phyloP scores from a whole-genome alignment of 2,888 invertebrate genomes.

The Torymus tubicola region DNA sequence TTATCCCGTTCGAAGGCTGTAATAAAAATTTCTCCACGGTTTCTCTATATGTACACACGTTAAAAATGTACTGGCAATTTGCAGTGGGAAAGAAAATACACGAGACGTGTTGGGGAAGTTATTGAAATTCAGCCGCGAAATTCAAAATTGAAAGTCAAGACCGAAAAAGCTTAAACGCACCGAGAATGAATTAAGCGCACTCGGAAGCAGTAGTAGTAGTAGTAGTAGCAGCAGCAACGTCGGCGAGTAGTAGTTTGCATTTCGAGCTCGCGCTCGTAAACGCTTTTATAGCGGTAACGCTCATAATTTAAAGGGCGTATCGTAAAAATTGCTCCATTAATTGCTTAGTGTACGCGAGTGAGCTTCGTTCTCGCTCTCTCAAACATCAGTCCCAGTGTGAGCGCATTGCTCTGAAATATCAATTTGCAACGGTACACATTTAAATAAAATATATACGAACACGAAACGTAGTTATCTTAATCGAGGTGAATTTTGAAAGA shows the following conservation, averaged over 20 bases:
- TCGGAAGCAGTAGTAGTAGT: too few species aligned
- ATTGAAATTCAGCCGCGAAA: not conserved
- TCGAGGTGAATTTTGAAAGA: too few species aligned
- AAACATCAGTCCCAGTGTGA: too few species aligned
- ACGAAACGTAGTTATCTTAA: too few species aligned
- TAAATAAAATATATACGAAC: too few species aligned
- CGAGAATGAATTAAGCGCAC: constrained; percentile 14
- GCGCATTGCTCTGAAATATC: constrained; percentile 10
- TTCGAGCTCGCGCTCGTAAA: constrained; percentile 36
- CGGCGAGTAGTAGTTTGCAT: constrained; percentile 15
- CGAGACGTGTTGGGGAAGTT: too few species aligned
- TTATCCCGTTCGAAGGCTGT: too few species aligned
- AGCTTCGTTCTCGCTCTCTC: not conserved
- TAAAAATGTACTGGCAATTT: too few species aligned
- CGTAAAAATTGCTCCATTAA: constrained; percentile 38
- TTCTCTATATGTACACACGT: too few species aligned
- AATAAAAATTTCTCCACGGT: too few species aligned
- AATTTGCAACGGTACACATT: constrained; percentile 5
- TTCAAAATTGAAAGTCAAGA: constrained; percentile 20
- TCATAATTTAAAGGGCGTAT: constrained; percentile 38
- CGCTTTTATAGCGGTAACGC: constrained; percentile 32
- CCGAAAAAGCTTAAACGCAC: constrained; percentile 2
- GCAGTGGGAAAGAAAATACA: too few species aligned
- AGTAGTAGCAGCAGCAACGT: too few species aligned
- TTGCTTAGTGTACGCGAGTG: constrained; percentile 12